Base-by-base conservation (phyloP, 2,888 invertebrate genomes). In the Trichopoda pennipes region DNA sequence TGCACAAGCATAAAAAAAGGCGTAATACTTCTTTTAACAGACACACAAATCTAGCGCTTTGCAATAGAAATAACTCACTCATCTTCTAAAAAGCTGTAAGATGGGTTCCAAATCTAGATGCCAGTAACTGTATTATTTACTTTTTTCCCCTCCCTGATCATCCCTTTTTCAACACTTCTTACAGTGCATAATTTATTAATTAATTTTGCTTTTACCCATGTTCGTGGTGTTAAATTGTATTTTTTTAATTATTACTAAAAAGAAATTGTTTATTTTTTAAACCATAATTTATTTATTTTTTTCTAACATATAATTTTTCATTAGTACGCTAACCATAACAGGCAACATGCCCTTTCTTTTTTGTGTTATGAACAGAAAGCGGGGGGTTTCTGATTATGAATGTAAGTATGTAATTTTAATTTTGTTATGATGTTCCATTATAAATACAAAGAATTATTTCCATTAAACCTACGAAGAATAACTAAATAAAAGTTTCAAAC, bases 401-500 rank as follows among this genome's bases (percentile, higher is more conserved):
- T 51, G 51, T 64, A 42, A 58, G 64, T 19, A 56, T 10, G 38
- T 38, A 38, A 38, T 56, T 78, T 66, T 58, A 78, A 72, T 72
- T 53, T 68, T 76, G 60, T 76, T 76, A 64, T 78, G 70, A 78
- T 78, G 72, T 78, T 78, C 56, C 72, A 72, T 72, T 72, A 51
- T 56, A 55, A 60, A 63, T 28, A 72, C 58, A 44, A 64, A 64
- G 17, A 75, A 69, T 64, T 60, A 74, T 75, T 78, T 74, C 78
- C 69, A 78, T 69, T 68, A 69, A 81, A 81, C 56, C 73, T 68
- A 73, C 61, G 63, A 73, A 75, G 51, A 63, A 78, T 83, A 84
- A 61, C 66, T 28, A 85, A 85, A 78, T 38, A 77, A 81, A 84
- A 85, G 86, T 77, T 85, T 86, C 88, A 88, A 68, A 88, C 88